Evolutionary conservation across 2,797 vertebrate genomes (phyloP).

Genomic region (Halcyon smyrnensis): DNA sequence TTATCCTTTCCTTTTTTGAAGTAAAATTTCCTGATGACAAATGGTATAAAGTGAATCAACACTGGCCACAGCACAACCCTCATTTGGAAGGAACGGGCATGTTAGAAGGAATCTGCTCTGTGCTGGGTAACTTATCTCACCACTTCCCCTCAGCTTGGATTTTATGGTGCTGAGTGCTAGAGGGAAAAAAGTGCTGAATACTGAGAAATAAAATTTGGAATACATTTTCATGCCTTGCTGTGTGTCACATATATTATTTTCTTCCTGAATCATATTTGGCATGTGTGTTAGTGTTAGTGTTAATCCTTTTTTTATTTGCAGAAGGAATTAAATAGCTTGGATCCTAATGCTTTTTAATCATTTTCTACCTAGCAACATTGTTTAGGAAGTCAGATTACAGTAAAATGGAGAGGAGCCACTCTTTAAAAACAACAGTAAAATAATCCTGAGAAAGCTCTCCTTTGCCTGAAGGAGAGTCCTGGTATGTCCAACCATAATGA

Average conservation of each 20-base stretch:
- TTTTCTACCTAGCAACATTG: not conserved
- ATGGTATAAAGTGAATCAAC: not conserved
- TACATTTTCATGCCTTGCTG: not conserved
- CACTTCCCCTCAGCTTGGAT: not conserved
- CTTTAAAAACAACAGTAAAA: not conserved
- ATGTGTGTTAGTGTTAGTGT: not conserved
- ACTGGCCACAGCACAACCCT: not conserved
- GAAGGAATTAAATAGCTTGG: not conserved
- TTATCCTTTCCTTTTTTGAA: not conserved
- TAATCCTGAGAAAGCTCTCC: not conserved
- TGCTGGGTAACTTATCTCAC: not conserved
- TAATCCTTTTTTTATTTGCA: not conserved
- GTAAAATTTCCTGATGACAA: conserved; percentile 18
- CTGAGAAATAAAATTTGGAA: not conserved
- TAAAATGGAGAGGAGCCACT: not conserved
- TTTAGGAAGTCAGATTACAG: not conserved
- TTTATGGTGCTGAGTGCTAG: not conserved
- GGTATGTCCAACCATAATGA: too few species aligned
- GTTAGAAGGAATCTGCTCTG: not conserved
- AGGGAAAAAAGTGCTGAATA: not conserved
- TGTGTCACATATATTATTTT: not conserved
- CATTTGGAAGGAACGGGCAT: not conserved
- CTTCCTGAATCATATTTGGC: not conserved
- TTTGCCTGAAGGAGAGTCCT: not conserved
- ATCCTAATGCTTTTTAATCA: not conserved